phyloP scores from a whole-genome alignment of 2,797 vertebrate species.

The Hypotaenidia philippensis region DNA sequence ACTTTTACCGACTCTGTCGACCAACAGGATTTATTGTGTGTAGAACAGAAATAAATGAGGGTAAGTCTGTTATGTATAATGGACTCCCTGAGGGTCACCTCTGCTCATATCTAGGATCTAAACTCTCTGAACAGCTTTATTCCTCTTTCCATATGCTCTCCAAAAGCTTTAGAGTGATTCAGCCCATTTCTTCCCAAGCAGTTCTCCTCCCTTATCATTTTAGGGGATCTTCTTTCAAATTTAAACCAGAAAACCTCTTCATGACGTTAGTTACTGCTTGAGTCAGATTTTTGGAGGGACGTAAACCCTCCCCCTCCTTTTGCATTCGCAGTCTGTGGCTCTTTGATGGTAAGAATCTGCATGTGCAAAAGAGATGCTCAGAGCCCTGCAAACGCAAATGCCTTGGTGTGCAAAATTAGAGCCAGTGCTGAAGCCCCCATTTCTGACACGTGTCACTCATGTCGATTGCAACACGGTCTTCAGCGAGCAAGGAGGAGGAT shows the following conservation, averaged over 20 bases:
- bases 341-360: neutral
- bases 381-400: neutral
- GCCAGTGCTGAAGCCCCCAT: neutral
- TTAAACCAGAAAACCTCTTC: conserved; percentile 38
- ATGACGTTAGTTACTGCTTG: neutral
- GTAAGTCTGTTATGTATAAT: neutral
- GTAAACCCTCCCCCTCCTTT: neutral
- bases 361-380: neutral
- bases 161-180: neutral
- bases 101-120: neutral
- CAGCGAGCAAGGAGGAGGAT: neutral
- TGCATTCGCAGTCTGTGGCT: neutral
- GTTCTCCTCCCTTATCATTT: conserved; percentile 46
- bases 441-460: neutral
- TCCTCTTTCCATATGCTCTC: conserved; percentile 26
- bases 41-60: conserved; percentile 28
- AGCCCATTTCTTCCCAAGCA: conserved; percentile 16
- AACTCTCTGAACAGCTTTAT: conserved; percentile 16
- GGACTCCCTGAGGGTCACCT: conserved; percentile 1
- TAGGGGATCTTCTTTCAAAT: conserved; percentile 30
- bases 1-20: neutral
- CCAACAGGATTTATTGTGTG: neutral
- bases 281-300: conserved; percentile 35
- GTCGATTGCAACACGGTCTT: neutral
- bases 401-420: neutral